These are phyloP conservation scores for Halichondria panicea DNA, from an alignment of 37 sponge, comb jelly and placozoan genomes.

Conservation along the genomic window DNA sequence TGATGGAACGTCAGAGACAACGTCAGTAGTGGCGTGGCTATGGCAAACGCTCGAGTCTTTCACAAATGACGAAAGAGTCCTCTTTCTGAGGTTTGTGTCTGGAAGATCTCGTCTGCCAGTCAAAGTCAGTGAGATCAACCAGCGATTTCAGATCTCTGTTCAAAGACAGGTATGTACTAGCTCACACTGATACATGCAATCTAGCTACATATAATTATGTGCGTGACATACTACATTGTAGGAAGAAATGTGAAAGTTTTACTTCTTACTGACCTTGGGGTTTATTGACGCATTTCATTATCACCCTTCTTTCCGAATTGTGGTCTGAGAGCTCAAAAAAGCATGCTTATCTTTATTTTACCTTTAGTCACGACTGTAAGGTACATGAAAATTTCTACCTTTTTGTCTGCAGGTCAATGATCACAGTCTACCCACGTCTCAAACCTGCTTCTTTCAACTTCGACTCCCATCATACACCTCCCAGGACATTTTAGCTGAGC, in stretches of 20 bases:
- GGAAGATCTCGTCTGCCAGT: slow-evolving; percentile 85
- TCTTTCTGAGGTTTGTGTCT: slow-evolving; percentile 85
- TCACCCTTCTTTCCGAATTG: neutral
- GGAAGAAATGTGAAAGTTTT: neutral
- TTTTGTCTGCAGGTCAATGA: slow-evolving; percentile 47
- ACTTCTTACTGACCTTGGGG: neutral
- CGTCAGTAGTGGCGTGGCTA: slow-evolving; percentile 77
- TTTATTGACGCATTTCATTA: neutral
- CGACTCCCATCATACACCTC: slow-evolving; percentile 78
- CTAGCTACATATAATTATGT: neutral
- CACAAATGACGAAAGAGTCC: slow-evolving; percentile 70
- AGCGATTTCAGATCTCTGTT: slow-evolving; percentile 84
- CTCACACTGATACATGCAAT: neutral
- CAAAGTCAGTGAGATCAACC: slow-evolving; percentile 78
- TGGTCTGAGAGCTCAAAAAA: neutral
- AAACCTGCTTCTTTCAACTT: slow-evolving; percentile 96
- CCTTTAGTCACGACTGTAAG: neutral
- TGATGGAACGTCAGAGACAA: slow-evolving; percentile 42
- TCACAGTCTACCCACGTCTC: slow-evolving; percentile 85
- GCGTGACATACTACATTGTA: neutral
- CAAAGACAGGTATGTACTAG: slow-evolving; percentile 48
- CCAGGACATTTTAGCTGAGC: slow-evolving; percentile 69
- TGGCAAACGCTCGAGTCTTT: slow-evolving; percentile 86
- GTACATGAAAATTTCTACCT: neutral
- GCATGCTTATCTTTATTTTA: neutral